A percentile compares a stretch with the other conserved stretches of the same genome.
These are phyloP conservation scores for Botrylloides violaceus DNA, from an alignment of 23 tunicate genomes.

Conservation along the genomic window DNA sequence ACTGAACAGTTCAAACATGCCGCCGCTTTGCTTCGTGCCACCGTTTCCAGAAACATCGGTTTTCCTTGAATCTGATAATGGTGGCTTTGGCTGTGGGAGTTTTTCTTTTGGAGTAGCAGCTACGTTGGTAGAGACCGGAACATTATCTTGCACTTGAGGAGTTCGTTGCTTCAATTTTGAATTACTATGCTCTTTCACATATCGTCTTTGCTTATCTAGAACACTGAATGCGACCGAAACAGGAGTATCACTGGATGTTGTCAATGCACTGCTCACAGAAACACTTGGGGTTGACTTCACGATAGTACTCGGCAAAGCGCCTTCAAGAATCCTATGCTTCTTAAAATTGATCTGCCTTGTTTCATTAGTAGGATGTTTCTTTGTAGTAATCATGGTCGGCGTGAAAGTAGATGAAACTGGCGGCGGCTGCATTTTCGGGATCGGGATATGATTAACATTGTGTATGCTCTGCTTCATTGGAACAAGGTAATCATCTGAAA, in stretches of 20 bases:
- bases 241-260: not conserved
- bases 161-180: not conserved
- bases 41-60: not conserved
- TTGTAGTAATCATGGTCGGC: not conserved
- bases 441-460: not conserved
- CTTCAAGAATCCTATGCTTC: conserved; percentile 27
- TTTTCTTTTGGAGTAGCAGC: not conserved
- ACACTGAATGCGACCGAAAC: conserved; percentile 10
- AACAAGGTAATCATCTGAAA: not conserved
- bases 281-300: not conserved
- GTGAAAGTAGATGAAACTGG: not conserved
- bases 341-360: conserved; percentile 3
- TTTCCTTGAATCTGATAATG: not conserved
- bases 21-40: conserved; percentile 23
- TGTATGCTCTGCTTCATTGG: conserved; percentile 18
- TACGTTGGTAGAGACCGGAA: not conserved
- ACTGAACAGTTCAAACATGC: conserved; percentile 65
- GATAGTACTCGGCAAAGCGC: not conserved
- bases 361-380: not conserved
- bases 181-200: conserved; percentile 18
- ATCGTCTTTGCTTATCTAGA: conserved; percentile 17
- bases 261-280: not conserved
- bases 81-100: not conserved
- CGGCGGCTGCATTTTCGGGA: not conserved
- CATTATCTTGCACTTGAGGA: not conserved